Evolutionary conservation across 1,140 invertebrate species (phyloP).

Genomic region (Neodiprion pinetum): DNA sequence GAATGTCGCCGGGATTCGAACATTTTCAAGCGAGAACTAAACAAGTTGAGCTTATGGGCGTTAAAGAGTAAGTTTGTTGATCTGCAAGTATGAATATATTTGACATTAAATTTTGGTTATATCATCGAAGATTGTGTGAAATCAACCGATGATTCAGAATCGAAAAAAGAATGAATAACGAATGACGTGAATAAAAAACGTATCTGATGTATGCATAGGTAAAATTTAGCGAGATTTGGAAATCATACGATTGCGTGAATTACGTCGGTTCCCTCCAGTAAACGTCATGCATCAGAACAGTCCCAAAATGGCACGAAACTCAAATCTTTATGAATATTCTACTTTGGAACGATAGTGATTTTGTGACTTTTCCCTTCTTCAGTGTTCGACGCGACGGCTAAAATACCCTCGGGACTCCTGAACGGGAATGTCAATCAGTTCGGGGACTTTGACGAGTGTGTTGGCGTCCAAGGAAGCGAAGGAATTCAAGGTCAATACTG

Average conservation of each 20-base stretch:
- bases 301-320: too few species aligned
- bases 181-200: too few species aligned
- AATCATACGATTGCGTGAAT: too few species aligned
- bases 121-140: neutral
- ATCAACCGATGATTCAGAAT: too few species aligned
- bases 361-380: conserved; percentile 26
- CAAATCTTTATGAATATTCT: too few species aligned
- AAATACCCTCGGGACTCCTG: conserved; percentile 67
- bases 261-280: too few species aligned
- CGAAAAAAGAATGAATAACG: too few species aligned
- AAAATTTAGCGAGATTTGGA: too few species aligned
- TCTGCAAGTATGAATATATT: conserved; percentile 8
- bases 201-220: too few species aligned
- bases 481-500: conserved; percentile 69
- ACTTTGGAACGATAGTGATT: neutral
- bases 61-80: conserved; percentile 60
- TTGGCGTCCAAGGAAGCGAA: conserved; percentile 53
- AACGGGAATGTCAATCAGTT: conserved; percentile 72
- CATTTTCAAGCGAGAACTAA: conserved; percentile 54
- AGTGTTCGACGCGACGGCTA: conserved; percentile 71
- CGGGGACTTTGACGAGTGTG: conserved; percentile 70
- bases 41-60: conserved; percentile 62
- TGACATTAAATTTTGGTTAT: neutral
- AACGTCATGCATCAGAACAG: too few species aligned
- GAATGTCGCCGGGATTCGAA: conserved; percentile 57